Evolutionary conservation across 2,797 vertebrate species (phyloP), one percentile per base, ranked within the genome.

Genomic region (Balearica regulorum): DNA sequence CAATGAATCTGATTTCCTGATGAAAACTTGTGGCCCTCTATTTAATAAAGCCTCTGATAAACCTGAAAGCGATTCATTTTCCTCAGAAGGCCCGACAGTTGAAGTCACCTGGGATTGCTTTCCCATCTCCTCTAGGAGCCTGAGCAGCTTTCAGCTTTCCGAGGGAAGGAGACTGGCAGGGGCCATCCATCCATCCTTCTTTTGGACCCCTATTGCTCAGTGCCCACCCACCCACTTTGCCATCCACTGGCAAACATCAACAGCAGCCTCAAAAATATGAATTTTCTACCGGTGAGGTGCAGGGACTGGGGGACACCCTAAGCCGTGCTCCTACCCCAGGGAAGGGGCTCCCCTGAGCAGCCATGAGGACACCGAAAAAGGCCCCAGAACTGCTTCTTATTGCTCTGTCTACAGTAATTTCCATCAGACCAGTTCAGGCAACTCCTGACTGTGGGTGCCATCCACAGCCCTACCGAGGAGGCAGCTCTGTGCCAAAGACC

Each of bases 51-150:
- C 10, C 16, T 31, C 43, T 41, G 48, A 11, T 10, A 66, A 89
- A 78, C 48, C 41, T 35, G 29, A 35, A 55, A 44, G 7, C 13
- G 10, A 61, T 6, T 51, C 14, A 6, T 81, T 92, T 90, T 66
- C 43, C 64, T 58, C 69, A 19, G 37, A 53, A 75, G 66, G 1
- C 6, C n/a, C 2, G 0, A 9, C 0, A 5, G 16, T 1, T 61
- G 53, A n/a, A 57, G 22, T 51, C 39, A 11, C 11, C 10, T 37
- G 16, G 28, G 46, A 22, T 43, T 6, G 4, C 19, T 49, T 72
- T 78, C 44, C 10, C 10, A 3, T 16, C 22, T 89, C 35, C 49
- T 18, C 31, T 17, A 13, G 21, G 41, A 80, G 28, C 9, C 61
- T 37, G 65, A 83, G 58, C 4, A 1, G 31, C 21, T 72, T 83